Base-by-base conservation (phyloP, 2,113 vertebrate species). In the Phalacrocorax carbo region DNA sequence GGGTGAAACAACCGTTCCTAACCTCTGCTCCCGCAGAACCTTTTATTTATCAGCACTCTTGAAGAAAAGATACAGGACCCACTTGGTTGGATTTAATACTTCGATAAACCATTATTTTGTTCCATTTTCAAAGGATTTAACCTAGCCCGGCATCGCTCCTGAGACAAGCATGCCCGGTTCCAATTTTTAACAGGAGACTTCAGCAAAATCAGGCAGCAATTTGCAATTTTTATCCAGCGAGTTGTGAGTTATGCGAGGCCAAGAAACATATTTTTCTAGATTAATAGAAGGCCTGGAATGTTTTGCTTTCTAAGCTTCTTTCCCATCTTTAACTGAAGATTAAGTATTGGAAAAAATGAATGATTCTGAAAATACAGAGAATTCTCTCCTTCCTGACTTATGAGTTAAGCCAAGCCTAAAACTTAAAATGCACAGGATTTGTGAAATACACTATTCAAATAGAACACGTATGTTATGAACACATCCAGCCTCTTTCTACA, bases 221-320 rank as follows among this genome's bases (percentile, higher is more conserved):
- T 80, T 54, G 25, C 46, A 23, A 44, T 48, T 75, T 88, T 94
- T 21, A 73, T 34, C 26, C 84, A 66, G 48, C 26, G 52, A 68
- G 48, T 13, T 85, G 61, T 48, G 92, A 80, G 36, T 80, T 86
- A 96, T 71, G 51, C 44, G 13, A 85, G 27, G 87, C 87, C 92
- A 95, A 97, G 70, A 83, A 92, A 92, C 5, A 93, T 57, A 75
- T 95, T 97, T 97, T 94, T 82, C 73, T 86, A 79, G 64, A 95
- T 95, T 89, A 96, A 93, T 1, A 90, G 62, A 75, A 94, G 21
- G 42, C 36, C 64, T 54, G 57, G 79, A 94, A 95, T 84, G 91
- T 92, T 96, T 94, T 92, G 54, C 82, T 97, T 93, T 96, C 89
- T 89, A 73, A 92, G 92, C 44, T 75, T 65, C 76, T 95, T 94